Base-by-base conservation (phyloP, 2,797 vertebrate genomes). In the Lemur catta region DNA sequence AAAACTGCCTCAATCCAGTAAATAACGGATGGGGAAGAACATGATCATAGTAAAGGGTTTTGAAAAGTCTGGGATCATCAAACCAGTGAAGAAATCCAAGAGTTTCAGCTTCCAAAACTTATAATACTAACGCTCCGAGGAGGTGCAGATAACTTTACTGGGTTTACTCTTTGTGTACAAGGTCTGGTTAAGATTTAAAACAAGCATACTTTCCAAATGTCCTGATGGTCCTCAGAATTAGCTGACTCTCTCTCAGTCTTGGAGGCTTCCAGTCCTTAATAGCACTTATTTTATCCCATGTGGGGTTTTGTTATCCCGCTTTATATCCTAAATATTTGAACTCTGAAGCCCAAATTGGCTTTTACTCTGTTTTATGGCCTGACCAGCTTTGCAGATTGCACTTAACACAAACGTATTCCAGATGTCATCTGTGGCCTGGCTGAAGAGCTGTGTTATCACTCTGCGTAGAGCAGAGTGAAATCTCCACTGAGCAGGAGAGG, bases 331-430 rank as follows among this genome's bases (percentile, higher is more conserved):
- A 90, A 92, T 92, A 95, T 95, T 96, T 96, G 90, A 92, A 84
- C 96, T 94, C 84, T 88, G 67, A 93, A 92, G 59, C 94, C 78
- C 84, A 96, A 82, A 97, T 84, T 22, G 95, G 85, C 94, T 95
- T 96, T 97, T 93, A 96, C 50, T 61, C 61, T n/a, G 2, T 96
- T 98, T 95, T 95, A 95, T 17, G 33, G 59, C 94, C 78, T 91
- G 93, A 92, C 18, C 43, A 94, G 41, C 91, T 93, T 93, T 50
- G 61, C n/a, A 55, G 94, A 91, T 43, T 33, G 79, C 91, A 71
- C 89, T 93, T 84, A 89, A 50, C 59, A 48, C 20, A 86, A 93
- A 95, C 75, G 4, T 50, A 46, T 84, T 89, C 92, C 96, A 97
- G 97, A 89, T 95, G 95, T 85, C 12, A 5, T 69, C 81, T 87